phyloP scores from a whole-genome alignment of 2,797 vertebrate genomes.

The Scolopax bukidnonensis region DNA sequence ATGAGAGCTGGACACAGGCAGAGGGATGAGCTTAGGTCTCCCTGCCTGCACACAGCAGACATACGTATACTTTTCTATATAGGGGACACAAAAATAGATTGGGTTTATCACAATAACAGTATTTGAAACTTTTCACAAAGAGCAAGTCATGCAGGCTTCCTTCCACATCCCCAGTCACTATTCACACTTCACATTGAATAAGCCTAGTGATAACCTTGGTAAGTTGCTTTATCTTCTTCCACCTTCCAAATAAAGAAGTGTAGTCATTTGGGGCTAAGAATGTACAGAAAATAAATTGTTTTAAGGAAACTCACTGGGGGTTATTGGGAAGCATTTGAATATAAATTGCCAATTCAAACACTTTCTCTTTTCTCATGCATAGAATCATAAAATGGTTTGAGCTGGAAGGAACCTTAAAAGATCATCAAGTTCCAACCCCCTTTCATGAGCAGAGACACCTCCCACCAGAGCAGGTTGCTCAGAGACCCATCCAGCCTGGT shows the following conservation, averaged over 20 bases:
- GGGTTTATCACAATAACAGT: neutral
- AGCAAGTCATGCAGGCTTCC: neutral
- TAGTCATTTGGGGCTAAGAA: neutral
- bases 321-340: neutral
- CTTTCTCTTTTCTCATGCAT: neutral
- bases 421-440: neutral
- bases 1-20: neutral
- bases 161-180: neutral
- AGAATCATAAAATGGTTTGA: neutral
- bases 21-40: neutral
- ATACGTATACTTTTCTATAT: fast-evolving
- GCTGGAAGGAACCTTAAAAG: neutral
- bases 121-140: neutral
- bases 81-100: neutral
- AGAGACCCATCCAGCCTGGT: neutral
- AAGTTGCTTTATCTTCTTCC: neutral
- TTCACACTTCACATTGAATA: neutral
- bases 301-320: neutral
- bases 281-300: neutral
- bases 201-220: neutral
- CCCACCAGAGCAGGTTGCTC: neutral
- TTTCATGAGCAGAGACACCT: neutral
- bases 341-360: neutral
- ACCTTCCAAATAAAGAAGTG: neutral
- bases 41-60: neutral